A percentile compares a stretch with the other conserved stretches of the same genome.
phyloP scores from a whole-genome alignment of 2,888 invertebrate genomes.

The Plagodis pulveraria region DNA sequence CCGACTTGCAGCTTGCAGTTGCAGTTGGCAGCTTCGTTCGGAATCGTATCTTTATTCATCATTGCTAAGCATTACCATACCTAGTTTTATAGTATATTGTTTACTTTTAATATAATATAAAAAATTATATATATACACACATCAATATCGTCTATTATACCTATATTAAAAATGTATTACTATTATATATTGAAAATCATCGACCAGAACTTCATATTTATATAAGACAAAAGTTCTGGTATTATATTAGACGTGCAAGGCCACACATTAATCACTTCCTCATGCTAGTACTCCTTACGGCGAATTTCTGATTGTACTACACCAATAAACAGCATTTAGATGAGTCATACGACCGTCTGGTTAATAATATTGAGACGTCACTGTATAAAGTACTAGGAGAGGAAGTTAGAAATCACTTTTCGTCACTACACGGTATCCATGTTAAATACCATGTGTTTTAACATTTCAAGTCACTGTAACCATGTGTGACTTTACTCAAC shows the following conservation, averaged over 20 bases:
- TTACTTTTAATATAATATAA: too few relatives aligned
- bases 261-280: slow-evolving; percentile 34
- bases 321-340: background rate
- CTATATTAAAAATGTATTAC: too few relatives aligned
- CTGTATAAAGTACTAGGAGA: background rate
- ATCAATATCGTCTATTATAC: too few relatives aligned
- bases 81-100: too few relatives aligned
- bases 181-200: slow-evolving; percentile 16
- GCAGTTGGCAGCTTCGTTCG: too few relatives aligned
- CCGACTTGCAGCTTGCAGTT: too few relatives aligned
- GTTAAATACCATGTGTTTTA: too few relatives aligned
- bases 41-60: too few relatives aligned
- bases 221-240: slow-evolving; percentile 26
- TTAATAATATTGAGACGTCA: slow-evolving; percentile 30
- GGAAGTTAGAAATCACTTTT: slow-evolving; percentile 8
- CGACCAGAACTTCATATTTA: slow-evolving; percentile 40
- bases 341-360: slow-evolving; percentile 27
- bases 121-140: too few relatives aligned
- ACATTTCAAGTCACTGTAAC: slow-evolving; percentile 15
- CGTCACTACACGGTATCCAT: background rate
- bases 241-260: slow-evolving; percentile 26
- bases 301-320: slow-evolving; percentile 14
- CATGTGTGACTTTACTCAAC: slow-evolving; percentile 13
- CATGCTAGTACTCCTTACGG: slow-evolving; percentile 26
- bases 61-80: too few relatives aligned